These are phyloP conservation scores for Siniperca chuatsi DNA, from an alignment of 2,113 vertebrate genomes.

Conservation along the genomic window DNA sequence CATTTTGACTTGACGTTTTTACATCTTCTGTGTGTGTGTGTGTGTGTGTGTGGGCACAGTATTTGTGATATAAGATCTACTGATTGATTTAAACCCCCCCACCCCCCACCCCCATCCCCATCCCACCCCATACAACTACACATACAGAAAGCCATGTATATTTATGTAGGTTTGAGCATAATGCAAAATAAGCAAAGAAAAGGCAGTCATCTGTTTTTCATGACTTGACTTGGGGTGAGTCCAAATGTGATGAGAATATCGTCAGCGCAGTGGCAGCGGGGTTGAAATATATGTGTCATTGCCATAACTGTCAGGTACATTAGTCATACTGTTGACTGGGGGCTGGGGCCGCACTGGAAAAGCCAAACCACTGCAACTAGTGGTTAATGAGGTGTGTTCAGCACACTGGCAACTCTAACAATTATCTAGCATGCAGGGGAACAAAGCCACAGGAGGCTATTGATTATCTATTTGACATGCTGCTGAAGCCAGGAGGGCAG, in stretches of 20 bases:
- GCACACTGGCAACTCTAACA: constrained; percentile 64
- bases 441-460: constrained; percentile 64
- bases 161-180: background rate
- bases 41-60: background rate
- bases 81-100: background rate
- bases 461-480: constrained; percentile 76
- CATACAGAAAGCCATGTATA: background rate
- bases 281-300: constrained; percentile 67
- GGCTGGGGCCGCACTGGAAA: constrained; percentile 50
- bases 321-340: constrained; percentile 60
- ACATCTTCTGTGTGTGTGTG: background rate
- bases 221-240: constrained; percentile 4
- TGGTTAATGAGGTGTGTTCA: constrained; percentile 78
- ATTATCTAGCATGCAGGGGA: constrained; percentile 66
- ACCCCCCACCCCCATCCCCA: too few species aligned
- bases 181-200: background rate
- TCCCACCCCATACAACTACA: background rate
- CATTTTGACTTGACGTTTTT: constrained; percentile 4
- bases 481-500: constrained; percentile 48
- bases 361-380: constrained; percentile 61
- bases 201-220: background rate
- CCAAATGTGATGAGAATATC: constrained; percentile 4
- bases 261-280: constrained; percentile 11
- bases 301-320: constrained; percentile 71
- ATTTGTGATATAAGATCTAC: background rate